Base-by-base conservation (phyloP, 2,888 invertebrate species). In the Drosophila pseudotalamancana region DNA sequence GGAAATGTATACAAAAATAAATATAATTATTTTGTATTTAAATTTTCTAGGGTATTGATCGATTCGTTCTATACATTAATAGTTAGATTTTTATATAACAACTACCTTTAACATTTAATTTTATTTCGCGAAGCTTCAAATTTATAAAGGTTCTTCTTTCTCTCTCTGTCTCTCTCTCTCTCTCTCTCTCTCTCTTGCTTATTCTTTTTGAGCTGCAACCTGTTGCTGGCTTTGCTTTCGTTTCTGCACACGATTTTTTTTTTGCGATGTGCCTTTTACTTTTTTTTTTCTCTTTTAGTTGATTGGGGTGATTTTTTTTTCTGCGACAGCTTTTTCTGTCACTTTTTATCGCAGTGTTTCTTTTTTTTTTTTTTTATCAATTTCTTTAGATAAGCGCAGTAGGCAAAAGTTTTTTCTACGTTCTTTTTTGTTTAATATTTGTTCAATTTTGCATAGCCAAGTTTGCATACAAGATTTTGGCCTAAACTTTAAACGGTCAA, bases 141-240 rank as follows among this genome's bases (percentile, higher is more conserved):
- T n/a, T n/a, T n/a, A n/a, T n/a, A n/a, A n/a, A 29, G 29, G 11
- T 29, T 29, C 9, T 27, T 11, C 29, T 11, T 11, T 29, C 29
- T 29, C 29, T 2, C 8, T 11, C 29, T 29, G n/a, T 9, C 27
- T 9, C 8, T 57, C 18, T 48, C 37, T 37, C 6, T 46, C 49
- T 51, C 6, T 40, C 37, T 42, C 32, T 49, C 40, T 50, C 27
- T n/a, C 19, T 16, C 21, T 42, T 23, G 34, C 50, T 27, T 49
- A 11, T 56, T 48, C 46, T 46, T 34, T 56, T 49, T 8, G 6
- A 14, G 35, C 23, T 60, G 51, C 81, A 55, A 77, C 77, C 70
- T 80, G 81, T 80, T 80, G 54, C 51, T 64, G 48, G 35, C 16
- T 56, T 49, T 54, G 56, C 59, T 64, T 62, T 68, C 50, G 27